Conservation (phyloP, 2,797 vertebrate genomes). For the Sciurus vulgaris region DNA sequence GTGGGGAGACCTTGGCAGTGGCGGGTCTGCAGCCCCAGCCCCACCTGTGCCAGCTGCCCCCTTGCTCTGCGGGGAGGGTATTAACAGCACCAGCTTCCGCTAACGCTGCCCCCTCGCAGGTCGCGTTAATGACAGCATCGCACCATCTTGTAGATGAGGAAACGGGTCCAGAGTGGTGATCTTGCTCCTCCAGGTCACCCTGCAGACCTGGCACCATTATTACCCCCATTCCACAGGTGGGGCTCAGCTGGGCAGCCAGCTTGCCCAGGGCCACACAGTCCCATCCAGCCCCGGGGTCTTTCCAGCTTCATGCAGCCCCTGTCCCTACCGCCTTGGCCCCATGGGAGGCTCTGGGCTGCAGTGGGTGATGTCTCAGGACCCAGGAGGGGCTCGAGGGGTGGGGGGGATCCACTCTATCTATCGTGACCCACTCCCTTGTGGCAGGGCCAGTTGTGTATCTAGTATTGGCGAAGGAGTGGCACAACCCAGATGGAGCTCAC, state of each 20-base stretch:
- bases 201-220: background rate
- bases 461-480: background rate
- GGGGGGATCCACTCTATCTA: fast-evolving
- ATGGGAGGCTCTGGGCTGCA: fast-evolving
- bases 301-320: background rate
- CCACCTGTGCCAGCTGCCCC: background rate
- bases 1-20: background rate
- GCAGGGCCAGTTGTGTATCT: background rate
- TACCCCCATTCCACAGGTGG: background rate
- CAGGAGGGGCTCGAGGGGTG: background rate
- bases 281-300: no score
- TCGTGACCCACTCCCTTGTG: fast-evolving
- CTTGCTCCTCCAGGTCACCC: background rate
- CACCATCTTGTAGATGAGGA: background rate
- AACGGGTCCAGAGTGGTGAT: background rate
- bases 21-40: background rate
- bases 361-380: background rate
- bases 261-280: background rate
- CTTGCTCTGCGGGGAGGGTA: background rate
- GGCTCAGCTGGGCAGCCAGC: background rate
- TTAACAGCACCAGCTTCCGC: background rate
- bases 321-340: background rate
- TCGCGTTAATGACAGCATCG: background rate
- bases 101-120: fast-evolving
- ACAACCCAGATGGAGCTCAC: background rate